Conservation (phyloP, 92 coral and sea anemone species). For the Isaurus tuberculatus region DNA sequence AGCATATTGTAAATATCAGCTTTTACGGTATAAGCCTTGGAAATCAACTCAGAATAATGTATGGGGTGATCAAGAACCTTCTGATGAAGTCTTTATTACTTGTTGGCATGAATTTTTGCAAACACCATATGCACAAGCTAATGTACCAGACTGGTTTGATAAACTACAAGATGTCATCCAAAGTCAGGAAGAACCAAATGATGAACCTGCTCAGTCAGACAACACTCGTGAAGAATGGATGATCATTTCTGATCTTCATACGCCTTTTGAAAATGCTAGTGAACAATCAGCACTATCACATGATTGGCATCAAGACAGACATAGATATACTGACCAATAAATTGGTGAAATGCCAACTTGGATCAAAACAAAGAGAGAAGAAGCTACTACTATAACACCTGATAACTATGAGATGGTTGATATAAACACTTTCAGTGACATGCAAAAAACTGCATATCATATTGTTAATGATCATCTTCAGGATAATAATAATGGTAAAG, state of each 20-base stretch:
- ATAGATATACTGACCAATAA: constrained; percentile 1
- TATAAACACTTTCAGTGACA: constrained; percentile 27
- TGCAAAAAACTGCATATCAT: constrained; percentile 66
- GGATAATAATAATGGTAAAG: neutral
- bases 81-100: constrained; percentile 20
- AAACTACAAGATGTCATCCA: constrained; percentile 51
- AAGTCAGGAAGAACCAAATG: constrained; percentile 50
- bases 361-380: constrained; percentile 23
- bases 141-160: constrained; percentile 45
- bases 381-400: neutral
- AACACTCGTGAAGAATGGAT: constrained; percentile 29
- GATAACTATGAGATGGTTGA: constrained; percentile 15
- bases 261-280: neutral
- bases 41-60: constrained; percentile 40
- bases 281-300: constrained; percentile 7
- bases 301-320: constrained; percentile 29
- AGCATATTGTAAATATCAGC: constrained; percentile 34
- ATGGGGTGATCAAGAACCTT: neutral
- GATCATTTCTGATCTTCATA: neutral
- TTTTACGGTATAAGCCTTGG: constrained; percentile 69
- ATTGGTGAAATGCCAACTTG: constrained; percentile 61
- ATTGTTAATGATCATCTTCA: neutral
- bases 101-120: constrained; percentile 28
- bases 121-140: constrained; percentile 28
- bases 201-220: constrained; percentile 46